Conservation (phyloP, 2,888 invertebrate genomes). For the Chaetogeoica ovagalla region DNA sequence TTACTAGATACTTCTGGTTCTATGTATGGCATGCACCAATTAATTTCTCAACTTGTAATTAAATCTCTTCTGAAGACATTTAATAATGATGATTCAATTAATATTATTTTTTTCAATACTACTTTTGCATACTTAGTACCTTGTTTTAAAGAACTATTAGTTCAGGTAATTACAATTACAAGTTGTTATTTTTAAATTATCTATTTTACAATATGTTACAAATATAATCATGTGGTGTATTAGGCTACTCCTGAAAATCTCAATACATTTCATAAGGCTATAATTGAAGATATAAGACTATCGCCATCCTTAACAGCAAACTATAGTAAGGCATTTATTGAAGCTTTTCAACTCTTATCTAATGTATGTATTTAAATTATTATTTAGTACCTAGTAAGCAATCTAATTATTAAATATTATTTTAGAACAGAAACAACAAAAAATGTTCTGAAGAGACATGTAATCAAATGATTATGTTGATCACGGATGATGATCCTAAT, state of each 20-base stretch:
- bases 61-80: conserved; percentile 88
- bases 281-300: conserved; percentile 64
- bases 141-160: conserved; percentile 80
- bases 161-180: conserved; percentile 64
- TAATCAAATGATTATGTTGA: conserved; percentile 94
- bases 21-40: conserved; percentile 81
- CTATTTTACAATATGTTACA: not conserved
- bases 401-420: not conserved
- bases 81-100: conserved; percentile 97
- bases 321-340: conserved; percentile 76
- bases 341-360: conserved; percentile 81
- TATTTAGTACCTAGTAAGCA: not conserved
- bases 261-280: conserved; percentile 70
- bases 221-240: conserved; percentile 30
- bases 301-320: conserved; percentile 80
- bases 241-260: conserved; percentile 88
- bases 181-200: not conserved
- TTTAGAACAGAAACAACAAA: conserved; percentile 25
- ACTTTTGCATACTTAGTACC: conserved; percentile 76
- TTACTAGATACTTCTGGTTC: conserved; percentile 94
- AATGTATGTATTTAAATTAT: conserved; percentile 64
- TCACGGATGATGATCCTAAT: conserved; percentile 92
- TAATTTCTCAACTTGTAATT: conserved; percentile 83
- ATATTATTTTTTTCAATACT: conserved; percentile 79
- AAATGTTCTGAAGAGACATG: conserved; percentile 62